Evolutionary conservation across 1,140 invertebrate species (phyloP), one percentile per base, ranked within the genome.

Genomic region (Venustaconcha ellipsiformis): DNA sequence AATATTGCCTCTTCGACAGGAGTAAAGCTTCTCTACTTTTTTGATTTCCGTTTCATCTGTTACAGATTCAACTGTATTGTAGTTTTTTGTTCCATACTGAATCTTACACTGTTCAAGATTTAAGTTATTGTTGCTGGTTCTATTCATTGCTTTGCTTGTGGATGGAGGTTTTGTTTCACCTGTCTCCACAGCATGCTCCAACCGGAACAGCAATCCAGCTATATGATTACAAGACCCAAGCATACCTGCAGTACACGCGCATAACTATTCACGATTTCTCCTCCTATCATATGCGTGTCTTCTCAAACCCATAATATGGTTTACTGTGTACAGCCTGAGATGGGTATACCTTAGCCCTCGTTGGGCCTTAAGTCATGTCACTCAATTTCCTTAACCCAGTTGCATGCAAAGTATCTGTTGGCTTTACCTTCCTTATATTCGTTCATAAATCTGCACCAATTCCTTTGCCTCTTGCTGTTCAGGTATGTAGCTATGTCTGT

Each of bases 381-480:
- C 63, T 63, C 72, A 17, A 75, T 59, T 57, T 70, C 66, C 57
- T 76, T 59, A 12, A 79, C 58, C 68, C 72, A 79, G 57, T 63
- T 60, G 55, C 68, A 55, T 14, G 57, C 65, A 72, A 76, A 79
- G 58, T 79, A 75, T 12, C 73, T 56, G 58, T 72, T 72, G 15
- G 68, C 78, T 55, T 79, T 75, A n/a, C 73, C 73, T 15, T 37
- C 67, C 56, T 79, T 79, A 58, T 79, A 79, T n/a, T 72, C 69
- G 62, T 75, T 75, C 13, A 75, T 8, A 0, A 70, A 6, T 12
- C 58, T 56, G 37, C 62, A 12, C 18, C 62, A 14, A 17, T 68
- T 57, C 14, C 62, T 2, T 71, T 4, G 8, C 6, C 2, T 37
- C 37, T 37, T 37, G 37, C 37, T 37, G 37, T 37, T 63, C 8